Evolutionary conservation across 2,888 invertebrate genomes (phyloP), one percentile per base, ranked within the genome.

Genomic region (Andrena minutula): DNA sequence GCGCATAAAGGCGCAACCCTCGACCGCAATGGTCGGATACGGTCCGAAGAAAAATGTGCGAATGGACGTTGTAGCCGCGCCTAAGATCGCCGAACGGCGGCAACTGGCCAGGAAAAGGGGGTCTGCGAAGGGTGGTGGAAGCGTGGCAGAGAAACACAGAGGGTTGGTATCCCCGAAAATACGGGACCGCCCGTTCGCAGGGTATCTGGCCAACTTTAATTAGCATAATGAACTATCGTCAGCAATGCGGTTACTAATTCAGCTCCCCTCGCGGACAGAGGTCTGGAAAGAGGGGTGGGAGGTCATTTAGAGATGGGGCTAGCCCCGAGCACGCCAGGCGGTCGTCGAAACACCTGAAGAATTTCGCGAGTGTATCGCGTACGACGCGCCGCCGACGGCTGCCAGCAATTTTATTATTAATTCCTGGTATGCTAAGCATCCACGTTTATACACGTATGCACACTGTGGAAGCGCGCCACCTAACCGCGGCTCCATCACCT

Each of bases 171-270:
- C 68, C 75, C 32, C 26, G 68, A 78, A 79, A 80, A 77, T 79
- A 82, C 71, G 74, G 49, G 61, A 68, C 10, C 58, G 49, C 53
- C 75, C 86, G 75, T 71, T 84, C 75, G 51, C 75, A 47, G 79
- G 53, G 82, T 90, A 89, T 88, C 88, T 86, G 68, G 81, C 81
- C 82, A 84, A 89, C 83, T 89, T 89, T 89, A 89, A 90, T 90
- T 90, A 90, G 77, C 85, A 88, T 90, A 90, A 90, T 90, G 88
- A 90, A 88, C 89, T 85, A 84, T 86, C 77, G 75, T 75, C 75
- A 81, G 71, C 80, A 84, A 82, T 86, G 83, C 82, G 83, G 86
- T 88, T 86, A 75, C 86, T 85, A 89, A 88, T 90, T 87, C 80
- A 64, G 61, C 77, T 28, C 28, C 58, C 32, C 65, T 35, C 63